Conservation (phyloP, 1,140 invertebrate species). For the Diuraphis noxia region DNA sequence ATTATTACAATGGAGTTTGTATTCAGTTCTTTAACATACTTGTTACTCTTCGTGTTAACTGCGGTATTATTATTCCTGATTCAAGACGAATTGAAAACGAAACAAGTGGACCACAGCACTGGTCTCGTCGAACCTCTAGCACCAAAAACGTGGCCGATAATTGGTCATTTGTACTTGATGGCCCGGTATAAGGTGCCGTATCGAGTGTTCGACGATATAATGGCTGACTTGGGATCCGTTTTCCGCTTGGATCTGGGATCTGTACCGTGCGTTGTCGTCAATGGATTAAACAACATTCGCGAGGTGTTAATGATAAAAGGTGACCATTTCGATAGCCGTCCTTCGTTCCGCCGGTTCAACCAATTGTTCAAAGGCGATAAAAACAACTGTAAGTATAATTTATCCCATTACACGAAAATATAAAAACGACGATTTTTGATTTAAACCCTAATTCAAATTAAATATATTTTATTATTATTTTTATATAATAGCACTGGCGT, state of each 20-base stretch:
- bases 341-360: constrained; percentile 69
- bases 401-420: not conserved
- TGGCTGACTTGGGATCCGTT: constrained; percentile 65
- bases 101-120: not conserved
- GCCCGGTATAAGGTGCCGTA: constrained; percentile 68
- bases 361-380: constrained; percentile 69
- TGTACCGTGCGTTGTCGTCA: constrained; percentile 68
- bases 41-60: constrained; percentile 35
- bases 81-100: constrained; percentile 29
- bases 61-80: constrained; percentile 40
- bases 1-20: constrained; percentile 28
- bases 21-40: constrained; percentile 38
- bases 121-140: constrained; percentile 62
- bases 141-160: constrained; percentile 65
- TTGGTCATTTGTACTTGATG: constrained; percentile 67
- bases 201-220: constrained; percentile 66
- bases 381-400: constrained; percentile 70
- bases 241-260: constrained; percentile 67
- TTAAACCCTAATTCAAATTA: not conserved
- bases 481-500: constrained; percentile 70
- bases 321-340: constrained; percentile 68
- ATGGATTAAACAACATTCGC: constrained; percentile 67
- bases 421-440: not conserved
- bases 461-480: not conserved
- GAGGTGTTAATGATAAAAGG: constrained; percentile 69